Base-by-base conservation (phyloP, 2,888 invertebrate species). In the Carabus problematicus region DNA sequence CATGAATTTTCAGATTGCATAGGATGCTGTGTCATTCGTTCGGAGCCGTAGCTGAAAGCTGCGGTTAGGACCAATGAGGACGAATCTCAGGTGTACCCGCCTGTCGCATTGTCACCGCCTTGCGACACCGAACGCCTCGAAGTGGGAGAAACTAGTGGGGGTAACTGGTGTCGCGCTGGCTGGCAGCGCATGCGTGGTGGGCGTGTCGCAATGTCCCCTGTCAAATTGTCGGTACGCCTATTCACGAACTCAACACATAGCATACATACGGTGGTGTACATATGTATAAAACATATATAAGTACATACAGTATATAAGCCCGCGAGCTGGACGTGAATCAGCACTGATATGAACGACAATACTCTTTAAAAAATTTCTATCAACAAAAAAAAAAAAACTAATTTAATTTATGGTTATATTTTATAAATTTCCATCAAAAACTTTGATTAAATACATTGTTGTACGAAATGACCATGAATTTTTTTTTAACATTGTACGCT, bases 51-150 rank as follows among this genome's bases (percentile, higher is more conserved):
- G 29, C 43, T 11, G 64, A 43, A 29, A 40, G 56, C 43, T 16
- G 47, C 40, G 14, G 14, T 8, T 14, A 12, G 54, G 42, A 56
- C 69, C 69, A 69, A 69, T 69, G 69, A 69, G 69, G 56, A 55
- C 55, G 62, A 69, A 54, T 69, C 62, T 62, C 69, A 69, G 69
- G 69, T 69, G 56, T 55, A 47, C 61, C 69, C 69, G 68, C 68
- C 68, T 68, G 81, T 82, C 80, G 75, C 77, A 78, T 79, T 81
- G 81, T 82, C 81, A 81, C 81, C 80, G 77, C 63, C 69, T 69
- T 59, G 69, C 59, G 69, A 67, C 67, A 67, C 12, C 29, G 47
- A 61, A 47, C 14, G 49, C 8, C 45, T 39, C 12, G 55, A 40
- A 40, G 67, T 59, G 62, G 69, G 62, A 19, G 56, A 41, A n/a